phyloP scores from a whole-genome alignment of 2,888 invertebrate species.

The Tenthredo distinguenda region DNA sequence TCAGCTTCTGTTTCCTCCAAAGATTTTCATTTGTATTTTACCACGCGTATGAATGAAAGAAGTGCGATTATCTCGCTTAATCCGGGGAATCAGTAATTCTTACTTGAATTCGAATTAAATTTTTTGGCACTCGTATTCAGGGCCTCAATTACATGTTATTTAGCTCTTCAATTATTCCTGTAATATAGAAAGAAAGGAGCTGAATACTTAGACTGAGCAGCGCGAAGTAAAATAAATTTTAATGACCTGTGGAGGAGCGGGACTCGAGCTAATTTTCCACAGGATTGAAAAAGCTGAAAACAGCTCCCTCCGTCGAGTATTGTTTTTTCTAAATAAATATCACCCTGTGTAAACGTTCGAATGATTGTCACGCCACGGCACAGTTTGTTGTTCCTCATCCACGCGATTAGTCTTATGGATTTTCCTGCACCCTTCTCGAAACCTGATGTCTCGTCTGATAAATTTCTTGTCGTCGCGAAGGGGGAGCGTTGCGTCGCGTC shows the following conservation, averaged over 20 bases:
- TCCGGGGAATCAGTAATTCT: neutral
- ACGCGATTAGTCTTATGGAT: conserved; percentile 25
- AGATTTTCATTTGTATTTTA: neutral
- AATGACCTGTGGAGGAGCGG: conserved; percentile 5
- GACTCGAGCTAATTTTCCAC: conserved; percentile 28
- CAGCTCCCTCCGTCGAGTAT: neutral
- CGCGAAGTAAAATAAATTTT: conserved; percentile 12
- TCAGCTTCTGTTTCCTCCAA: neutral
- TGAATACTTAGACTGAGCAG: conserved; percentile 12
- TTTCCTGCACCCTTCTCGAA: neutral
- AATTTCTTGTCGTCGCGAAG: neutral
- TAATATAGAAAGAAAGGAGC: neutral
- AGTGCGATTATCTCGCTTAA: neutral
- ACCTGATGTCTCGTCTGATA: conserved; percentile 32
- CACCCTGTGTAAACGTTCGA: neutral
- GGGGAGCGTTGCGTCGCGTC: neutral
- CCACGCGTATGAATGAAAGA: neutral
- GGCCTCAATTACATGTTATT: neutral
- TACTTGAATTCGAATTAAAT: neutral
- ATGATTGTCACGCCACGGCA: neutral
- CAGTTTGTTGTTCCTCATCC: conserved; percentile 16
- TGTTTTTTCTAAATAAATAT: neutral
- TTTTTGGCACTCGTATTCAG: neutral
- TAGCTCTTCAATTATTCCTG: conserved; percentile 27
- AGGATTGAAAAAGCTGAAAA: conserved; percentile 26